Conservation (phyloP, 2,888 invertebrate genomes). For the Abrostola tripartita region DNA sequence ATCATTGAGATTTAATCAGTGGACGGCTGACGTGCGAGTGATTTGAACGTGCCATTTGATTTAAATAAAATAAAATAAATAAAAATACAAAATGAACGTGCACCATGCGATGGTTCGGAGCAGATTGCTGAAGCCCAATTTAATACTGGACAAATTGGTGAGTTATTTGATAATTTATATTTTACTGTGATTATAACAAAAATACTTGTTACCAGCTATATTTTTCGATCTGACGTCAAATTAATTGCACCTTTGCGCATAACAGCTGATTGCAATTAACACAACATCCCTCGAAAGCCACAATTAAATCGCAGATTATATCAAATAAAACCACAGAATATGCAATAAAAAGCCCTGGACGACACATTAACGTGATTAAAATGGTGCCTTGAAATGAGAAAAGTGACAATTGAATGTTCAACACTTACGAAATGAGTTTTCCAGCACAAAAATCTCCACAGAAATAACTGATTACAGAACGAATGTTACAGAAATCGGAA, state of each 20-base stretch:
- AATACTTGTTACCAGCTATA: slow-evolving; percentile 11
- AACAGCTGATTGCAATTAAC: slow-evolving; percentile 77
- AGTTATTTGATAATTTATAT: slow-evolving; percentile 53
- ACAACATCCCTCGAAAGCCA: slow-evolving; percentile 29
- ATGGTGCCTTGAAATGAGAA: slow-evolving; percentile 66
- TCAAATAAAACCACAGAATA: slow-evolving; percentile 45
- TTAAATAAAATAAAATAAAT: slow-evolving; percentile 42
- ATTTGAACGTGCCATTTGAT: slow-evolving; percentile 72
- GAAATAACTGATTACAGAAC: slow-evolving; percentile 58
- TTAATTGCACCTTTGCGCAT: slow-evolving; percentile 60
- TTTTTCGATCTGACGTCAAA: slow-evolving; percentile 65
- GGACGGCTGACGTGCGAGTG: slow-evolving; percentile 63
- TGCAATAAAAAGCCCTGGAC: slow-evolving; percentile 54
- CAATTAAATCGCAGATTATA: slow-evolving; percentile 29
- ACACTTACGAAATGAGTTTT: slow-evolving; percentile 80
- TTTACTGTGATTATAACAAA: not conserved
- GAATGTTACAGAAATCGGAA: slow-evolving; percentile 39
- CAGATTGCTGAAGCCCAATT: slow-evolving; percentile 66
- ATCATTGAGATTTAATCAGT: slow-evolving; percentile 73
- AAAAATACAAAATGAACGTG: slow-evolving; percentile 73
- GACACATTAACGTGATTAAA: slow-evolving; percentile 70
- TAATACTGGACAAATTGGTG: slow-evolving; percentile 74
- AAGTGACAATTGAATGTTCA: slow-evolving; percentile 59
- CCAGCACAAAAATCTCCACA: slow-evolving; percentile 79
- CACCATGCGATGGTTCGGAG: slow-evolving; percentile 74